Conservation (phyloP, 2,888 invertebrate species). For the Metopia argyrocephala region DNA sequence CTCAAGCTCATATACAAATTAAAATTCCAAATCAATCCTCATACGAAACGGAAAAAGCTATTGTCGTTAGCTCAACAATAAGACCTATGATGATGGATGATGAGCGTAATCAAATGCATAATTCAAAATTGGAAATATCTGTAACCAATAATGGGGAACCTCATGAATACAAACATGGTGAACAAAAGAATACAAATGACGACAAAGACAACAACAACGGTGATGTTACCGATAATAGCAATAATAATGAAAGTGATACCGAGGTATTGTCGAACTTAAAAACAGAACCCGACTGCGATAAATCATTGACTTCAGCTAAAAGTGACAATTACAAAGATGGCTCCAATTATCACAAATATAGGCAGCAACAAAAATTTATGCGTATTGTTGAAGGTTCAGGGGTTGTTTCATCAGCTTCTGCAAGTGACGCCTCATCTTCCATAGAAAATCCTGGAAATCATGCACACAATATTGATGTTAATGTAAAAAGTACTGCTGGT, state of each 20-base stretch:
- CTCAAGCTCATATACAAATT: constrained; percentile 72
- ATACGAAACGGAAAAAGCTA: constrained; percentile 66
- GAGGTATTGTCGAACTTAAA: constrained; percentile 47
- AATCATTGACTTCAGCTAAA: constrained; percentile 4
- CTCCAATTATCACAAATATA: constrained; percentile 72
- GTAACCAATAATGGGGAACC: constrained; percentile 46
- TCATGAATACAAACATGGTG: neutral
- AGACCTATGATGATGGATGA: constrained; percentile 64
- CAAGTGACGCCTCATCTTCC: constrained; percentile 64
- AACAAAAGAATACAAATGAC: neutral
- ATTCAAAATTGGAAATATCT: constrained; percentile 57
- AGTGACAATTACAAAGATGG: constrained; percentile 55
- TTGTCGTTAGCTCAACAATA: constrained; percentile 70
- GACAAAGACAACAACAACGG: neutral
- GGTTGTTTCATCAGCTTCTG: constrained; percentile 21
- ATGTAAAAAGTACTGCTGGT: constrained; percentile 77
- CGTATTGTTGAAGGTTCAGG: constrained; percentile 78
- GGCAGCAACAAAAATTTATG: constrained; percentile 79
- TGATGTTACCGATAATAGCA: too few species aligned
- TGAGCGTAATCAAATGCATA: too few species aligned
- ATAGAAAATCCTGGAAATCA: constrained; percentile 13
- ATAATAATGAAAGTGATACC: neutral
- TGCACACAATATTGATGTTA: constrained; percentile 74
- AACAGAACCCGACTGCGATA: constrained; percentile 68
- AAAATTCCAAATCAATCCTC: constrained; percentile 69